Percentiles rank a stretch among this genome's conserved stretches.
Conservation (phyloP, 2,113 vertebrate species). For the Globicephala melas region DNA sequence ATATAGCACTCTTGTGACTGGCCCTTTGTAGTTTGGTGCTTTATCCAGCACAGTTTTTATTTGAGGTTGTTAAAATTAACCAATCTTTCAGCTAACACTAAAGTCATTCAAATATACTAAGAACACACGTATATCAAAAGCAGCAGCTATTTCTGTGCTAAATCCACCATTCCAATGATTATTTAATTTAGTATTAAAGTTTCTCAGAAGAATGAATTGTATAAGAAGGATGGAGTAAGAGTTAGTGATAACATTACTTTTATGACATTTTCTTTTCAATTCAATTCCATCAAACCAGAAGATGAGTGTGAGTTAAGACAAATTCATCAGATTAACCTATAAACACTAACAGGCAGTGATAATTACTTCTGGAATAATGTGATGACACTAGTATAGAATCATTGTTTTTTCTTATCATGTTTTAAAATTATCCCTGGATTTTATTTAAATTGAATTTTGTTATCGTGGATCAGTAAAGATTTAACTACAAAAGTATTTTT, state of each 20-base stretch:
- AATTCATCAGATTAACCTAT: background rate
- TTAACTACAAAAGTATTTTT: slow-evolving; percentile 39
- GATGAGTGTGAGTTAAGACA: background rate
- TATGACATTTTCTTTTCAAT: background rate
- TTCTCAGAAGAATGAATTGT: background rate
- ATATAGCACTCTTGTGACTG: background rate
- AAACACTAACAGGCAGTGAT: background rate
- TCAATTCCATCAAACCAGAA: background rate
- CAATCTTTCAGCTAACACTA: background rate
- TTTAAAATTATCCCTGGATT: slow-evolving; percentile 32
- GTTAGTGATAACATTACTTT: background rate
- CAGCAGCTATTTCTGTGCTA: background rate
- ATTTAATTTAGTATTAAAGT: background rate
- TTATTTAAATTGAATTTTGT: slow-evolving; percentile 49
- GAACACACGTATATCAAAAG: background rate
- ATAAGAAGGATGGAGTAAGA: background rate
- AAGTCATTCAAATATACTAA: background rate
- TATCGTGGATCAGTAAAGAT: slow-evolving; percentile 51
- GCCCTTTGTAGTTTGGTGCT: background rate
- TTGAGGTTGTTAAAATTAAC: background rate
- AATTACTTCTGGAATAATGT: background rate
- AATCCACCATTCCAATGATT: background rate
- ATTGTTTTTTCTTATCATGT: background rate
- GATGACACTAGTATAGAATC: background rate
- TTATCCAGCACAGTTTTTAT: background rate